These are phyloP conservation scores for Nasonia vitripennis DNA, from an alignment of 1,140 invertebrate genomes.

Conservation along the genomic window DNA sequence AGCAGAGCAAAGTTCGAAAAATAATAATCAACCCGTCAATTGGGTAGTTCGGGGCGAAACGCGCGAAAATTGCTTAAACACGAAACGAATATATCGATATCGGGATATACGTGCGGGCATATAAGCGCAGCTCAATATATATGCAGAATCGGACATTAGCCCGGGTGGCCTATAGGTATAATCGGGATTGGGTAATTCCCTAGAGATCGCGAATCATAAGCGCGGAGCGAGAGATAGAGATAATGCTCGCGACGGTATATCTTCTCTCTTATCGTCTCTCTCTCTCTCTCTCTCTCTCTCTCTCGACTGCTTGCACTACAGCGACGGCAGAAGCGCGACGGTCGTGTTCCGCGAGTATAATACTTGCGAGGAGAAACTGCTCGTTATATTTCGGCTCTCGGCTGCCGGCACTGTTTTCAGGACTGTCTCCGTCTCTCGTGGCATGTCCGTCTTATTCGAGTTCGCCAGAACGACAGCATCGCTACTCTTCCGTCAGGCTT, in stretches of 20 bases:
- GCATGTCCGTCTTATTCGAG: slow-evolving; percentile 19
- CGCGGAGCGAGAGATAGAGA: not conserved
- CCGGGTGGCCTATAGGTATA: not conserved
- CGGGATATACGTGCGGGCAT: not conserved
- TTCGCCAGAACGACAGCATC: not conserved
- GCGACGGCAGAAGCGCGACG: not conserved
- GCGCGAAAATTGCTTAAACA: too few species aligned
- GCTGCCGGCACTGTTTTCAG: too few species aligned
- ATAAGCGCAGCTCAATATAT: not conserved
- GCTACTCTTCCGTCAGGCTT: not conserved
- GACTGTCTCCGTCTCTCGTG: not conserved
- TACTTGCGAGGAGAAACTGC: too few species aligned
- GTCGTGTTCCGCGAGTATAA: too few species aligned
- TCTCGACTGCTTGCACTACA: not conserved
- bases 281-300: too few species aligned
- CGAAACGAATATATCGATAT: not conserved
- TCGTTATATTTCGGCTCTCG: too few species aligned
- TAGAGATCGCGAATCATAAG: not conserved
- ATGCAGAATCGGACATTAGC: not conserved
- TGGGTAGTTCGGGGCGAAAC: too few species aligned
- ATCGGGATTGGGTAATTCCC: not conserved
- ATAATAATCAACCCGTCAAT: too few species aligned
- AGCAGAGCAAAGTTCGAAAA: too few species aligned
- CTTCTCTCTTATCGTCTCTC: not conserved
- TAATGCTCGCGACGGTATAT: not conserved